A percentile compares a stretch with the other conserved stretches of the same genome.
phyloP scores from a whole-genome alignment of 1,140 invertebrate species.

The Drosophila hydei region DNA sequence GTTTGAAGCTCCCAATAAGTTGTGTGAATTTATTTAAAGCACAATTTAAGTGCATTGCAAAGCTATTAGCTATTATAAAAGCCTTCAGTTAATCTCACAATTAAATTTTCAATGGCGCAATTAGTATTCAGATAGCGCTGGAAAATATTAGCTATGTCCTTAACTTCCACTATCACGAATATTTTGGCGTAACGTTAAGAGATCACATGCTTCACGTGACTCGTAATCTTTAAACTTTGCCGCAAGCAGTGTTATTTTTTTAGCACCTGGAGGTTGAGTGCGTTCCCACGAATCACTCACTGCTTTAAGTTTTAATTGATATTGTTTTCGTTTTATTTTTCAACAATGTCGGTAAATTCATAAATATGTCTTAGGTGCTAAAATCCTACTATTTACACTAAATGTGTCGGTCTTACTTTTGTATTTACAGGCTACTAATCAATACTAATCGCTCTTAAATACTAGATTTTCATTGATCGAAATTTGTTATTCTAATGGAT shows the following conservation, averaged over 20 bases:
- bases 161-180: too few species aligned
- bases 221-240: too few species aligned
- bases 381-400: conserved; percentile 4
- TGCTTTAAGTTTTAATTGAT: not conserved
- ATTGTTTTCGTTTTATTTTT: not conserved
- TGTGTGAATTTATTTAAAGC: not conserved
- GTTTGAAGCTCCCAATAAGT: not conserved
- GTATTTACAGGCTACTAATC: conserved; percentile 39
- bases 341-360: not conserved
- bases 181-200: too few species aligned
- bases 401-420: not conserved
- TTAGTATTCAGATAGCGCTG: too few species aligned
- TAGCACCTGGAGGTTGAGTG: too few species aligned
- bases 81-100: too few species aligned
- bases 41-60: not conserved
- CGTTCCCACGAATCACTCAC: too few species aligned
- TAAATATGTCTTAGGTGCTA: conserved; percentile 2
- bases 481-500: conserved; percentile 37
- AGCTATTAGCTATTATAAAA: too few species aligned
- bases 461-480: conserved; percentile 52
- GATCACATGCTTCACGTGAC: too few species aligned
- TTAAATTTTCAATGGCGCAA: too few species aligned
- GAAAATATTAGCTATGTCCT: too few species aligned
- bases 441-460: conserved; percentile 43
- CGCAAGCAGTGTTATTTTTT: too few species aligned